Evolutionary conservation across 2,888 invertebrate genomes (phyloP), one percentile per base, ranked within the genome.

Genomic region (Lasioglossum vierecki): DNA sequence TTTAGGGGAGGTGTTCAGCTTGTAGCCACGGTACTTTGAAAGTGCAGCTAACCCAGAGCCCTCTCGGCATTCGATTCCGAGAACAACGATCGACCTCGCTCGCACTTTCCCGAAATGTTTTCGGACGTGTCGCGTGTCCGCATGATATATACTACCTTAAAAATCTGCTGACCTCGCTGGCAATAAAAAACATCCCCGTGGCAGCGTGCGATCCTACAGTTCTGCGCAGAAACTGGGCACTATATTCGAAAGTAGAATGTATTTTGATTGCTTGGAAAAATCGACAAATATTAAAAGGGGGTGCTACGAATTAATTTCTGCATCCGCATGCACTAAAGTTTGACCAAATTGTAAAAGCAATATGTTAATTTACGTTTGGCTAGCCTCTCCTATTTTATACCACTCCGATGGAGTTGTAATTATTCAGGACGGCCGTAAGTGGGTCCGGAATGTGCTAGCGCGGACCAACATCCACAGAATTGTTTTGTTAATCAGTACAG

Each of bases 401-500:
- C 72, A 26, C 30, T 53, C 44, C 44, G 57, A 30, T 66, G 9
- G 2, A 60, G 39, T 13, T 66, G 44, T 35, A 73, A 82, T 57
- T 73, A 68, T 1, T 0, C 13, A 4, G 72, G 30, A 53, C 46
- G 30, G 4, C 26, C 8, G 15, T 44, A n/a, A 73, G 41, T 35
- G 26, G 30, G 68, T 39, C 15, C 15, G 18, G 15, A 53, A 68
- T 53, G 5, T 35, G 30, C 44, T 15, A 66, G 66, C 35, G 8
- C 30, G 66, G 35, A 22, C 66, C 35, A 66, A 66, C 66, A 35
- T 66, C 18, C 66, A 74, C 53, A 35, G 18, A 30, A 66, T 68
- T 53, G 66, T 75, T 46, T 39, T 70, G 74, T 66, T 71, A 39
- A 75, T 60, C 30, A 75, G 30, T 8, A 53, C 26, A 66, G 46